phyloP scores from a whole-genome alignment of 2,113 vertebrate species.

The Acanthisitta chloris region DNA sequence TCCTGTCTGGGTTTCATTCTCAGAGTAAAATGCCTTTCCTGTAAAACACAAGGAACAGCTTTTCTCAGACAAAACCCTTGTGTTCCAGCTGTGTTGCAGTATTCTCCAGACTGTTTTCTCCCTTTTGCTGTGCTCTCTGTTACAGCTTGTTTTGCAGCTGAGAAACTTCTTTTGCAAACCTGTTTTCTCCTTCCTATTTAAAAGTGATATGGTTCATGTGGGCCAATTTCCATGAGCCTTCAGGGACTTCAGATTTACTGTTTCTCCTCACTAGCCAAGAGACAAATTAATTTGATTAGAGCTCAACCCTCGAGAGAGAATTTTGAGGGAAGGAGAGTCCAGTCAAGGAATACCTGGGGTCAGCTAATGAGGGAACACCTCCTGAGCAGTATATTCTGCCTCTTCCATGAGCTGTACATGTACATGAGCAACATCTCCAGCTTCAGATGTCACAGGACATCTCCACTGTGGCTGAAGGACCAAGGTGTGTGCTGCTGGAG shows the following conservation, averaged over 20 bases:
- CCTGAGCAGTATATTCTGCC: not conserved
- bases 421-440: not conserved
- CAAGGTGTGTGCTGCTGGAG: not conserved
- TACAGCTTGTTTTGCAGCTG: not conserved
- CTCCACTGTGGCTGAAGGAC: not conserved
- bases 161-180: not conserved
- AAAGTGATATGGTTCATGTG: not conserved
- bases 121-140: not conserved
- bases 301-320: not conserved
- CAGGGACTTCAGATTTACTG: conserved; percentile 39
- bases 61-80: not conserved
- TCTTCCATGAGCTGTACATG: not conserved
- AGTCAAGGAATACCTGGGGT: not conserved
- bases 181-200: not conserved
- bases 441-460: not conserved
- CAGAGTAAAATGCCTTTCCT: conserved; percentile 28
- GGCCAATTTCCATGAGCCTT: conserved; percentile 13
- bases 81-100: not conserved
- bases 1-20: conserved; percentile 36
- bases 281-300: conserved; percentile 32
- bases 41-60: conserved; percentile 1
- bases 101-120: not conserved
- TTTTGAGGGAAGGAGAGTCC: not conserved
- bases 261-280: not conserved
- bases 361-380: not conserved